Base-by-base conservation (phyloP, 2,888 invertebrate genomes). In the Labia minor region DNA sequence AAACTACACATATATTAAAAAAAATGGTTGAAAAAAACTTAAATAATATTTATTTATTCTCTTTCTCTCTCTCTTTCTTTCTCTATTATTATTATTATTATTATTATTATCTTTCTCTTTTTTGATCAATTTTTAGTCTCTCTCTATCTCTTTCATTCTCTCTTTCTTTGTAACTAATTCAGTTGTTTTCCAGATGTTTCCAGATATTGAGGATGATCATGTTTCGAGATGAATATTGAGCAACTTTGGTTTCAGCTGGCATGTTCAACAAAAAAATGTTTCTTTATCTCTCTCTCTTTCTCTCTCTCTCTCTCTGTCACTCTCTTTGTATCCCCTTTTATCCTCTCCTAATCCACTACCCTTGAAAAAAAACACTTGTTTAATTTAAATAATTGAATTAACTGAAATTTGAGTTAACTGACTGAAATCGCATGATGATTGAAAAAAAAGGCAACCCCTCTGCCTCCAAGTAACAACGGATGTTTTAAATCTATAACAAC, bases 391-490 rank as follows among this genome's bases (percentile, higher is more conserved):
- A 63, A 65, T 65, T 67, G 61, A 69, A 26, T 65, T 70, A 70
- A 70, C 67, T 26, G 67, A 65, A 69, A 62, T 21, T 20, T 67
- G 66, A 66, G 66, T 69, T 69, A 66, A 18, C 64, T 49, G 49
- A 49, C 49, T 49, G 49, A 49, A 49, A 67, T 62, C 67, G 70
- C 70, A 70, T 70, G 70, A 66, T 65, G 64, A 26, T 66, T 61
- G 37, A 63, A 63, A n/a, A n/a, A n/a, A 63, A 66, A 69, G 68
- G 68, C 70, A 66, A 75, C 75, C 76, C 75, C 76, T 76, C 76
- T 76, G 76, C 76, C 75, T 77, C 77, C 77, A 77, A 76, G 77
- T 77, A 76, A 76, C 75, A 73, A 69, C 68, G 72, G 71, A 70
- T 70, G 69, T 72, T 70, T 67, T 70, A 71, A 69, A 66, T 68